These are phyloP conservation scores for Andricus grossulariae DNA, from an alignment of 1,140 invertebrate genomes.

Conservation along the genomic window DNA sequence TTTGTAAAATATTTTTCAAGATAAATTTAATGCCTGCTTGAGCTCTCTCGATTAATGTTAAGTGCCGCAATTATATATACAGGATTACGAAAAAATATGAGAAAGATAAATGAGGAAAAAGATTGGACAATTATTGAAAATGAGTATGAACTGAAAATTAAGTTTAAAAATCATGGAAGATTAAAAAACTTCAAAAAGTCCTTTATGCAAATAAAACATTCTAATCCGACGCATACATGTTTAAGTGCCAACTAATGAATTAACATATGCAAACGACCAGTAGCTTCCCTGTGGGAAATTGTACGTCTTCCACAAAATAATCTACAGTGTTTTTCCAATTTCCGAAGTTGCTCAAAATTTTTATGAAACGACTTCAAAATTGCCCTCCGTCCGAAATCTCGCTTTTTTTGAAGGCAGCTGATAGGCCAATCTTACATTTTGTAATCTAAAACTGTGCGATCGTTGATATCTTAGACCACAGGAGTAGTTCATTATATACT, in stretches of 20 bases:
- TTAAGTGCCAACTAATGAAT: slow-evolving; percentile 15
- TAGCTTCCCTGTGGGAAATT: background rate
- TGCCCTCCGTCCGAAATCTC: background rate
- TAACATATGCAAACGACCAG: background rate
- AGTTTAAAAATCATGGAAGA: background rate
- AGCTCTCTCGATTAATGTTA: background rate
- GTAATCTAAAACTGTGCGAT: slow-evolving; percentile 8
- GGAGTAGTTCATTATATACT: background rate
- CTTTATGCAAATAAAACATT: background rate
- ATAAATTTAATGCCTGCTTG: background rate
- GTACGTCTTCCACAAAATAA: slow-evolving; percentile 7
- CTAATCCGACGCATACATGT: background rate
- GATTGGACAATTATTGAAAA: too few relatives aligned
- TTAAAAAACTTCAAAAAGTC: background rate
- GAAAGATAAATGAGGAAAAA: background rate
- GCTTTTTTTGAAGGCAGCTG: slow-evolving; percentile 15
- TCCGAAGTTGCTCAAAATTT: background rate
- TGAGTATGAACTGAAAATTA: too few relatives aligned
- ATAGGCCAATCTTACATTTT: background rate
- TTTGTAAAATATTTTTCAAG: background rate
- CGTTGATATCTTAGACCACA: background rate
- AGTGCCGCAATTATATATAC: background rate
- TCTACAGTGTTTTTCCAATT: background rate
- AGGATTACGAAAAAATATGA: background rate
- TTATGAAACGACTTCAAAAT: background rate